Conservation (phyloP, 2,797 vertebrate genomes). For the Artibeus jamaicensis region DNA sequence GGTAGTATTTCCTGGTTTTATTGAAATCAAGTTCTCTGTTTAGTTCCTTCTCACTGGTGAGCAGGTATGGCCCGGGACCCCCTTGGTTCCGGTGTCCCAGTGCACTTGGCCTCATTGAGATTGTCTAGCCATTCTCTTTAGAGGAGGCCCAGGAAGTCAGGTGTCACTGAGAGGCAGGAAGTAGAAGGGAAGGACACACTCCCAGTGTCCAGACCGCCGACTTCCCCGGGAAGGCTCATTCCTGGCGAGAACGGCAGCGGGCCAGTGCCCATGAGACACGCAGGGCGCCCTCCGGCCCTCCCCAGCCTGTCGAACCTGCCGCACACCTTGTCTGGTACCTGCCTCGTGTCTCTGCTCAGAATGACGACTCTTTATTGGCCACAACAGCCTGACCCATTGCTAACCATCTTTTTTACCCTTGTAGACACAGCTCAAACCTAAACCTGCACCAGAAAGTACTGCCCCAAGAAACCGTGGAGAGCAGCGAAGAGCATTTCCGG, state of each 20-base stretch:
- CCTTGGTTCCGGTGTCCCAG: neutral
- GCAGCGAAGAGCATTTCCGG: conserved; percentile 82
- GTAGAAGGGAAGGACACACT: neutral
- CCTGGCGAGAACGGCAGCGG: neutral
- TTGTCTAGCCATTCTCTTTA: neutral
- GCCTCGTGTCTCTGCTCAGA: neutral
- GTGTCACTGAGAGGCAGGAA: neutral
- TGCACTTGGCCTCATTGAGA: neutral
- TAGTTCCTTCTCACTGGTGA: neutral
- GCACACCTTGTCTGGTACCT: neutral
- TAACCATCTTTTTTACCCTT: conserved; percentile 82
- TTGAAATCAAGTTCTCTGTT: neutral
- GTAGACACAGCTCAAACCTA: conserved; percentile 95
- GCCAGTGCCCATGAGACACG: neutral
- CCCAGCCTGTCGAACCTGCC: neutral
- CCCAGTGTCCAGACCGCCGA: neutral
- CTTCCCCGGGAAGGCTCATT: neutral
- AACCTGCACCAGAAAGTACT: conserved; percentile 96
- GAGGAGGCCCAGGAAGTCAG: neutral
- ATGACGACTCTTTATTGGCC: neutral
- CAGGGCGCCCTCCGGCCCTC: neutral
- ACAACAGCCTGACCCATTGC: conserved; percentile 36
- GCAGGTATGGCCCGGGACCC: neutral
- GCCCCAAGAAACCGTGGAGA: conserved; percentile 91
- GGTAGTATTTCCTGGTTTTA: neutral